Percentiles rank a stretch among this genome's conserved stretches.
Evolutionary conservation across 2,113 vertebrate genomes (phyloP).

Genomic region (Merops nubicus): DNA sequence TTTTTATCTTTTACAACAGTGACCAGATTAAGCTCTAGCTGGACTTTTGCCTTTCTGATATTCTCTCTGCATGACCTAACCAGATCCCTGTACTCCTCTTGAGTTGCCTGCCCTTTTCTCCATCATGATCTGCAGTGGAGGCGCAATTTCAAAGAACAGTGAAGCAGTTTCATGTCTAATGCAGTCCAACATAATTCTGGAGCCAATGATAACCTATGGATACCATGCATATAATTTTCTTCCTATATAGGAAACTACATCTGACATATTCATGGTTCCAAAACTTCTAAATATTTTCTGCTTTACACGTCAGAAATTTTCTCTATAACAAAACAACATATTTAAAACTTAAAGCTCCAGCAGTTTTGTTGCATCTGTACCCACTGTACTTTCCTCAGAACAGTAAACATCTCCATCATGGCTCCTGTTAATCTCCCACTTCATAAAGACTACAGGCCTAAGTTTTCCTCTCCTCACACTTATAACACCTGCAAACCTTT

Average conservation of each 20-base stretch:
- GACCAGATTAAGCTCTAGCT: no score
- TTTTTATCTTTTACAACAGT: no score
- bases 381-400: not conserved
- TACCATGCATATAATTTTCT: not conserved
- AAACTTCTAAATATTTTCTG: not conserved
- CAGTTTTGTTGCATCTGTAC: not conserved
- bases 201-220: not conserved
- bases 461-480: not conserved
- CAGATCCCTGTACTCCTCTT: no score
- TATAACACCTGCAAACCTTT: not conserved
- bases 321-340: not conserved
- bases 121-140: no score
- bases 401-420: not conserved
- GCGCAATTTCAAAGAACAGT: not conserved
- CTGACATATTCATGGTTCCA: not conserved
- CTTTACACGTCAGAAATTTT: not conserved
- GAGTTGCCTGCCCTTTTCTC: no score
- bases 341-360: not conserved
- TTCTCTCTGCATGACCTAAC: no score
- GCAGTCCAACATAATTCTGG: not conserved
- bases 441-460: not conserved
- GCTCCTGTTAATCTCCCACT: not conserved
- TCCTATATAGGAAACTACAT: not conserved
- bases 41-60: no score
- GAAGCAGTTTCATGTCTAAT: not conserved